Evolutionary conservation across 1,140 invertebrate species (phyloP).

Genomic region (Parasteatoda tepidariorum): DNA sequence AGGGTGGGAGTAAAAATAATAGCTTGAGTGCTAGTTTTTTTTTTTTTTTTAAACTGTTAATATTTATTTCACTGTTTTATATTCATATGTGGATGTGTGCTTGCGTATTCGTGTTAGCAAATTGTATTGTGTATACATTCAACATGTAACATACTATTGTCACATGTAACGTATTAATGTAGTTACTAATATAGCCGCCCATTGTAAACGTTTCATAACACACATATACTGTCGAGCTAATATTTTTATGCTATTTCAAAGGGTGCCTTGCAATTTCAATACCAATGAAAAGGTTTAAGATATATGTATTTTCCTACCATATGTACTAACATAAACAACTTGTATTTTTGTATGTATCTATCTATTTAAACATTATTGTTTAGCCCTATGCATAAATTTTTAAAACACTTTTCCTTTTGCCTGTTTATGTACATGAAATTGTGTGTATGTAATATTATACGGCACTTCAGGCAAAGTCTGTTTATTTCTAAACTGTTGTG

Average conservation of each 20-base stretch:
- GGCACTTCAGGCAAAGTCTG: neutral
- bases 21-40: too few species aligned
- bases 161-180: neutral
- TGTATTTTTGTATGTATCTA: conserved; percentile 3
- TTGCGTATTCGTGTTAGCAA: neutral
- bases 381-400: neutral
- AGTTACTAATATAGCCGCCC: neutral
- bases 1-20: too few species aligned
- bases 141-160: neutral
- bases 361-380: neutral
- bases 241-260: neutral
- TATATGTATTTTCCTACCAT: conserved; percentile 16
- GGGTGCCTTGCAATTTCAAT: conserved; percentile 23
- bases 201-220: neutral
- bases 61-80: too few species aligned
- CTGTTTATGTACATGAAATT: neutral
- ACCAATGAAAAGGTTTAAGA: conserved; percentile 6
- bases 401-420: neutral
- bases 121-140: neutral
- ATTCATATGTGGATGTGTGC: neutral
- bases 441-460: neutral
- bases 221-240: neutral
- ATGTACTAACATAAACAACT: neutral
- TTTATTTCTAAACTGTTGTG: neutral
- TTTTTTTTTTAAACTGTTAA: too few species aligned